phyloP scores from a whole-genome alignment of 2,888 invertebrate species.

The Epicampocera succincta region DNA sequence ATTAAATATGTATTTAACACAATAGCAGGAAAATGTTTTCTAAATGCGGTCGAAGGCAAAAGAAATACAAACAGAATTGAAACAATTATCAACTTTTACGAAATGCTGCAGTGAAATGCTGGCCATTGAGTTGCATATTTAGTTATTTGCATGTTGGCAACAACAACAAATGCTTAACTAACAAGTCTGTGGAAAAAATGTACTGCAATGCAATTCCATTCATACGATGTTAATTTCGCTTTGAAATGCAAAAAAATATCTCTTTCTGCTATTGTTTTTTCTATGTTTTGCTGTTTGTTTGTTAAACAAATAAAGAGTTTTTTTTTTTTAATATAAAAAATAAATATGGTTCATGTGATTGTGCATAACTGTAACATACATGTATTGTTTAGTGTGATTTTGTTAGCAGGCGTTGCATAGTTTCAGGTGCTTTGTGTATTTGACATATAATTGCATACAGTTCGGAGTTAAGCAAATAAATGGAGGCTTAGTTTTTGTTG shows the following conservation, averaged over 20 bases:
- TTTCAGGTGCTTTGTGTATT: conserved; percentile 14
- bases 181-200: neutral
- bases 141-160: neutral
- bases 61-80: no score
- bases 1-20: neutral
- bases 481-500: neutral
- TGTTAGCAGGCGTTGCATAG: conserved; percentile 8
- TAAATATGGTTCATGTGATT: neutral
- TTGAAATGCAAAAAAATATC: neutral
- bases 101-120: neutral
- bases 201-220: neutral
- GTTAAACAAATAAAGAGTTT: conserved; percentile 6
- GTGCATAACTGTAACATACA: conserved; percentile 1
- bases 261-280: neutral
- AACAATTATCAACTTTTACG: no score
- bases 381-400: neutral
- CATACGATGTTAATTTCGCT: neutral
- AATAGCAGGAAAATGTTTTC: no score
- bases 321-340: neutral
- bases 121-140: no score
- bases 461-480: neutral
- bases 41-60: no score
- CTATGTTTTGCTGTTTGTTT: conserved; percentile 11
- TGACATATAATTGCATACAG: conserved; percentile 14
- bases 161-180: neutral